Base-by-base conservation (phyloP, 92 coral and sea anemone genomes). In the Heliopora coerulea region DNA sequence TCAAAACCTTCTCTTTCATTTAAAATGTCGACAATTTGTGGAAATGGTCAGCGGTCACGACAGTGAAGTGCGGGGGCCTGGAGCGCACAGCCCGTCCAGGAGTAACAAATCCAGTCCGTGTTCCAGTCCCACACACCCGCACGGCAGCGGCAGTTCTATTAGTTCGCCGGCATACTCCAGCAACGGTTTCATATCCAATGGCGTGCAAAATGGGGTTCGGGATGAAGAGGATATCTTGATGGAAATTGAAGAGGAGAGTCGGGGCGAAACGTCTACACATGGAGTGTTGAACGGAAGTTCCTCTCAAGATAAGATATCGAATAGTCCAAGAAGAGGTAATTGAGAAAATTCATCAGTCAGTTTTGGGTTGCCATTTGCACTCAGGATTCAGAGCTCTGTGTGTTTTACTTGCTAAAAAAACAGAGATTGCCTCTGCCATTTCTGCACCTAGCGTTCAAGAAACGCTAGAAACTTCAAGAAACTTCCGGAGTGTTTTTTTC, bases 1-100 rank as follows among this genome's bases (percentile, higher is more conserved):
- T 79, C 99, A 89, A 33, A 86, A 95, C 84, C 86, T 95, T 62
- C 67, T 95, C 52, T 95, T 95, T 69, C 82, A 88, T 30, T 79
- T 95, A 31, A 95, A 95, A 73, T 95, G 99, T 78, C 90, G 99
- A 33, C 96, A 95, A 33, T 95, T 95, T 90, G 96, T 95, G 54
- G 99, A 95, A 84, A 95, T 95, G 99, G 96, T 95, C 26, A 88
- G 97, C 77, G 99, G 99, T 24, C 79, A 85, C 68, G 99, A 95
- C 61, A 88, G 96, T 63, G 97, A 95, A 73, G 96, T 95, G 35
- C 89, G 91, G 2, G 77, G 77, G 27, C 93, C 97, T 14, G 88
- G 96, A 14, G 99, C 91, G 19, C 93, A 90, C 50, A 95, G 99
- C 74, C 99, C 99, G 4, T 65, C 86, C n/a, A 72, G 86, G 41